These are phyloP conservation scores for Pyrochroa serraticornis DNA, from an alignment of 2,888 invertebrate genomes.

Conservation along the genomic window DNA sequence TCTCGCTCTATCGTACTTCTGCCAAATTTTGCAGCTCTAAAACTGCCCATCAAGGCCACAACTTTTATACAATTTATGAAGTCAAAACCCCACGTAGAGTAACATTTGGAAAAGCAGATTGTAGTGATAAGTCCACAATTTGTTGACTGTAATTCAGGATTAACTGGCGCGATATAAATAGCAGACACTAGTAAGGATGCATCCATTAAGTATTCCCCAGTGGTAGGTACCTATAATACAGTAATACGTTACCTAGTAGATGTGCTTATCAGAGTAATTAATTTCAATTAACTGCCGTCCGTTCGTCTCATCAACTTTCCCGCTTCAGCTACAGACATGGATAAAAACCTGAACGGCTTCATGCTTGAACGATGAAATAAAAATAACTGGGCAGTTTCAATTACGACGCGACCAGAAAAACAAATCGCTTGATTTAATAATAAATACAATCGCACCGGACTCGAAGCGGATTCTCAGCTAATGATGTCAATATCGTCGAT, in stretches of 20 bases:
- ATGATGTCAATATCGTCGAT: slow-evolving; percentile 51
- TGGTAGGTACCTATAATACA: neutral
- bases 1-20: too few relatives aligned
- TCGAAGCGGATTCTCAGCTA: slow-evolving; percentile 45
- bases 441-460: slow-evolving; percentile 45
- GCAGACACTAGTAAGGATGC: too few relatives aligned
- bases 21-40: too few relatives aligned
- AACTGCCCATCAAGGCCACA: too few relatives aligned
- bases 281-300: neutral
- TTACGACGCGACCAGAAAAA: slow-evolving; percentile 42
- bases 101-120: too few relatives aligned
- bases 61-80: too few relatives aligned
- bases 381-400: slow-evolving; percentile 34
- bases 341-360: slow-evolving; percentile 9
- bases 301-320: neutral
- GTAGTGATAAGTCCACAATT: too few relatives aligned
- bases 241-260: neutral
- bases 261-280: slow-evolving; percentile 2
- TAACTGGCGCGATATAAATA: too few relatives aligned
- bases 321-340: neutral
- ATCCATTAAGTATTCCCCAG: too few relatives aligned
- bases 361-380: slow-evolving; percentile 7
- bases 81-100: too few relatives aligned
- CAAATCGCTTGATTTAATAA: slow-evolving; percentile 45
- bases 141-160: too few relatives aligned